These are phyloP conservation scores for Mythimna lalbum DNA, from an alignment of 2,888 invertebrate species.

Conservation along the genomic window DNA sequence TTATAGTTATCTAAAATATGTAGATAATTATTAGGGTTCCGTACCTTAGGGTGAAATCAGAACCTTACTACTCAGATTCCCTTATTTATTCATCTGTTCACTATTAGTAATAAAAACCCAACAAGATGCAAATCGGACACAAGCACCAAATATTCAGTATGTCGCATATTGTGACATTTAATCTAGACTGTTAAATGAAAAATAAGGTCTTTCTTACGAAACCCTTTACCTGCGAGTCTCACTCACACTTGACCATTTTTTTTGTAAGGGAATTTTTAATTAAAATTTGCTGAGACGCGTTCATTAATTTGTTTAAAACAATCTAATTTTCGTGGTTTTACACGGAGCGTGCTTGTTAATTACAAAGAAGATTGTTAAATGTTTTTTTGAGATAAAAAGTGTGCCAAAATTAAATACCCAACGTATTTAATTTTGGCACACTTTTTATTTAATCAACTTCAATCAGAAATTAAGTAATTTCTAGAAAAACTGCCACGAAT, in stretches of 20 bases:
- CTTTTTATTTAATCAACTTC: background rate
- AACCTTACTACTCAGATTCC: background rate
- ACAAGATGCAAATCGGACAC: background rate
- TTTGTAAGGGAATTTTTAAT: slow-evolving; percentile 20
- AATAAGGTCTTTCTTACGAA: background rate
- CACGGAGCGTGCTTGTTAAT: slow-evolving; percentile 6
- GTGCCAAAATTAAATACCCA: too few relatives aligned
- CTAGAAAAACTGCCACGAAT: background rate
- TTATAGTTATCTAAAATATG: slow-evolving; percentile 62
- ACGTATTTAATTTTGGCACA: background rate
- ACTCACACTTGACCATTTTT: slow-evolving; percentile 2
- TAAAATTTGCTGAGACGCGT: slow-evolving; percentile 24
- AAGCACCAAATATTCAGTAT: background rate
- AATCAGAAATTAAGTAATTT: background rate
- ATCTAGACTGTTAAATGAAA: background rate
- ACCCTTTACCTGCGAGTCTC: background rate
- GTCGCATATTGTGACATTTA: background rate
- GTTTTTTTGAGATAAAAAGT: slow-evolving; percentile 12
- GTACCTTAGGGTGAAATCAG: background rate
- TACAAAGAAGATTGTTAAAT: slow-evolving; percentile 24
- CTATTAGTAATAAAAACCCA: background rate
- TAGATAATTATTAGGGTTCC: slow-evolving; percentile 54
- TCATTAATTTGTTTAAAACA: slow-evolving; percentile 22
- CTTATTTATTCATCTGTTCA: too few relatives aligned
- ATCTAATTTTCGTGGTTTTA: slow-evolving; percentile 33